Base-by-base conservation (phyloP, 2,888 invertebrate genomes). In the Xestia c-nigrum region DNA sequence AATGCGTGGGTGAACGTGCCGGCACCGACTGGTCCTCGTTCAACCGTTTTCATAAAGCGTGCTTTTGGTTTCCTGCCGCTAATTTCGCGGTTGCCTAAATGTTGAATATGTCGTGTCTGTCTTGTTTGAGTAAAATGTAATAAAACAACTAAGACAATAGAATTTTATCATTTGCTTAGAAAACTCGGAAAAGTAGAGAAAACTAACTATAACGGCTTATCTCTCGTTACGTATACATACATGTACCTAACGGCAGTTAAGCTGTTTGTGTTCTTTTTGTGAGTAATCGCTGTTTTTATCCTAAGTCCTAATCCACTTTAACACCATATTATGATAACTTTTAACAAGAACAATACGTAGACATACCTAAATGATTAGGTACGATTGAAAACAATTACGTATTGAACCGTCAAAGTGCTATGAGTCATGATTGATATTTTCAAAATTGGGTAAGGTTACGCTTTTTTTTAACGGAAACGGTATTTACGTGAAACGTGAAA, bases 1-100 rank as follows among this genome's bases (percentile, higher is more conserved):
- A 87, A 87, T 83, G 78, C 76, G 64, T 72, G 50, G 78, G 78
- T 61, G 64, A 74, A 65, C 43, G 79, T 66, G 78, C 76, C 72
- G 70, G 64, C 64, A 74, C 63, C 65, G 63, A 47, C 52, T 52
- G 61, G 78, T 81, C 74, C 71, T 72, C 69, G 66, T 85, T 78
- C 67, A 80, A 77, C 76, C 67, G 80, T 76, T 79, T 83, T 76
- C 72, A 74, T 80, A 80, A 66, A 64, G 46, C 64, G 55, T 55
- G 52, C 63, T 74, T 75, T 78, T 77, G 12, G 14, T 52, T 79
- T 70, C 55, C 61, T 82, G 61, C 4, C 31, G 7, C 3, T 5
- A 16, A 55, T 63, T 76, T 24, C 21, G 68, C 7, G 16, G 38
- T 21, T 40, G n/a, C 19, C 9, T 19, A 24, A 67, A 72, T 46